Percentiles rank a stretch among this genome's conserved stretches.
These are phyloP conservation scores for Drosophila obscura DNA, from an alignment of 1,140 invertebrate genomes.

Conservation along the genomic window DNA sequence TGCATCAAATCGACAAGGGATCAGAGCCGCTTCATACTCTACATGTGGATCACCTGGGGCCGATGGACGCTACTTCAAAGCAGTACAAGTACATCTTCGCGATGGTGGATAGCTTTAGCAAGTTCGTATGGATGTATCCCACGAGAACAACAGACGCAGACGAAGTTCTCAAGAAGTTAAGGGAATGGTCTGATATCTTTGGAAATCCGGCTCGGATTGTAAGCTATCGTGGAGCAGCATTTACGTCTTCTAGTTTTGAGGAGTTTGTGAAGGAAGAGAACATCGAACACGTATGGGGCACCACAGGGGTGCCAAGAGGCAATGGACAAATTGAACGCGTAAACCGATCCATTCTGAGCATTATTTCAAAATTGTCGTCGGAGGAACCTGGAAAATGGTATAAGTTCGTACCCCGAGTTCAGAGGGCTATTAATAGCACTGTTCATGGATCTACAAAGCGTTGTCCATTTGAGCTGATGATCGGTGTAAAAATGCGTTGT, in stretches of 20 bases:
- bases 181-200: constrained; percentile 49
- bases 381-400: constrained; percentile 3
- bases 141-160: too few relatives aligned
- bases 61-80: too few relatives aligned
- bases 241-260: constrained; percentile 56
- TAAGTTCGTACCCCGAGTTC: constrained; percentile 6
- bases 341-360: not conserved
- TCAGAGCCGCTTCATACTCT: too few relatives aligned
- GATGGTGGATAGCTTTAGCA: too few relatives aligned
- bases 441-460: not conserved
- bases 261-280: constrained; percentile 32
- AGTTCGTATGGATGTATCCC: too few relatives aligned
- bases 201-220: constrained; percentile 74
- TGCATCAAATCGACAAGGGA: too few relatives aligned
- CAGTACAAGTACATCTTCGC: too few relatives aligned
- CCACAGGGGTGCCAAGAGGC: constrained; percentile 59
- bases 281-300: constrained; percentile 51
- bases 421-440: not conserved
- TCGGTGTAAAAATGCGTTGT: too few relatives aligned
- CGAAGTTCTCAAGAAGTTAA: too few relatives aligned
- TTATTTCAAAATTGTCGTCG: constrained; percentile 4
- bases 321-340: constrained; percentile 47
- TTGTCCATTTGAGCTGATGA: constrained; percentile 5
- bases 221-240: constrained; percentile 74
- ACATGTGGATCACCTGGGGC: too few relatives aligned